Evolutionary conservation across 2,797 vertebrate genomes (phyloP), one percentile per base, ranked within the genome.

Genomic region (Amblyopsis hoosieri): DNA sequence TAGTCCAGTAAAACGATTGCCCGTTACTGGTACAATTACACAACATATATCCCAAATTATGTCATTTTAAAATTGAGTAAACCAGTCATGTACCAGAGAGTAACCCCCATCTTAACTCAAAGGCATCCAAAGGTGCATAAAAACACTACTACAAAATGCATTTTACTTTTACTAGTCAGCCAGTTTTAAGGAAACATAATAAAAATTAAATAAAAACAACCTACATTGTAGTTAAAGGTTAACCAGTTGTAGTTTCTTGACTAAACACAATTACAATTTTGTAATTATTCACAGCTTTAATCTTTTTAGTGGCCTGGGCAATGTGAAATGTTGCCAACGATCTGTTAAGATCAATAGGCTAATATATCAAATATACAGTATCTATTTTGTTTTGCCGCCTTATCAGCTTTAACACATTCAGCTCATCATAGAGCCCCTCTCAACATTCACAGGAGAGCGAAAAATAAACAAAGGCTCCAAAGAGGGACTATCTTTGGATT

Each of bases 281-380:
- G 66, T 55, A 63, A 59, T 69, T 74, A 67, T 87, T 91, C 90
- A 90, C 87, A 91, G 84, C 83, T 87, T 88, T 66, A 67, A 71
- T 37, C 33, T 70, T 75, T 66, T 33, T 64, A 68, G 75, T 79
- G 73, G 75, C 69, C 37, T 9, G 64, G 71, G 55, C 70, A 50
- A 71, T 23, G 23, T 60, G 71, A 83, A 66, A 82, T 33, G 37
- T 46, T 12, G 4, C 62, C 33, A 15, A 55, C 66, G 8, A 71
- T 29, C 15, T 50, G 56, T 55, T 50, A 12, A 52, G 48, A 51
- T 70, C 51, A 51, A 51, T 70, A 56, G 66, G 57, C 37, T 52
- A 47, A 17, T 9, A 58, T 74, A 60, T 68, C 80, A 76, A 50
- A 68, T 61, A 57, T 59, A 77, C 37, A 69, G 19, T 2, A 31